Evolutionary conservation across 2,797 vertebrate genomes (phyloP).

Genomic region (Lemur catta): DNA sequence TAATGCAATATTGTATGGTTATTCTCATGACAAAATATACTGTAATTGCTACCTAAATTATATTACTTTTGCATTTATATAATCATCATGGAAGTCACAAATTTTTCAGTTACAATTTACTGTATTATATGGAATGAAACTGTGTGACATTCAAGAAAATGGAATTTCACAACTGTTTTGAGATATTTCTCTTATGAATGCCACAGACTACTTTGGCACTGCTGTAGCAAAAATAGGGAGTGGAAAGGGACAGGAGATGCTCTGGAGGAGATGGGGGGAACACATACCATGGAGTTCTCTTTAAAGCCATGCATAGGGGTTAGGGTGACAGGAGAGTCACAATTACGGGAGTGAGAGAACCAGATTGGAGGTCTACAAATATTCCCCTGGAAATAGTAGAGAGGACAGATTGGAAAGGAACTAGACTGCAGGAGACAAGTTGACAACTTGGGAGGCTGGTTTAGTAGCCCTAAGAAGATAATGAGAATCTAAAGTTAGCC

Average conservation of each 20-base stretch:
- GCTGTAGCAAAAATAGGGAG: not conserved
- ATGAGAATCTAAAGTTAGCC: not conserved
- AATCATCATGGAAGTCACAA: not conserved
- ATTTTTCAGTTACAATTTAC: not conserved
- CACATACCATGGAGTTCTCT: not conserved
- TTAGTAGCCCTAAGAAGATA: not conserved
- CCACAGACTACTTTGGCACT: not conserved
- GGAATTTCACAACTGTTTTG: not conserved
- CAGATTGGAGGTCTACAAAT: not conserved
- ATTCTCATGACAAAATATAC: constrained; percentile 14
- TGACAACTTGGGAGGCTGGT: not conserved
- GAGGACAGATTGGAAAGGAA: not conserved
- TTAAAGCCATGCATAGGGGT: not conserved
- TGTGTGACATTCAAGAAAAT: constrained; percentile 12
- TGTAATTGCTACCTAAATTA: constrained; percentile 44
- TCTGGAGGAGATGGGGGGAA: not conserved
- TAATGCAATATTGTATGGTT: not conserved
- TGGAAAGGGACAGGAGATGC: not conserved
- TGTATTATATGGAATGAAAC: constrained; percentile 1
- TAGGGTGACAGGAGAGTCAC: not conserved
- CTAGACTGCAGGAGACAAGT: not conserved
- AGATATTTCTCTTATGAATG: not conserved
- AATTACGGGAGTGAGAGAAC: not conserved
- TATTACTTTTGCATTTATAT: not conserved
- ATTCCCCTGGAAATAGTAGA: not conserved